These are phyloP conservation scores for Terebella lapidaria DNA, from an alignment of 2,888 invertebrate species.

Conservation along the genomic window DNA sequence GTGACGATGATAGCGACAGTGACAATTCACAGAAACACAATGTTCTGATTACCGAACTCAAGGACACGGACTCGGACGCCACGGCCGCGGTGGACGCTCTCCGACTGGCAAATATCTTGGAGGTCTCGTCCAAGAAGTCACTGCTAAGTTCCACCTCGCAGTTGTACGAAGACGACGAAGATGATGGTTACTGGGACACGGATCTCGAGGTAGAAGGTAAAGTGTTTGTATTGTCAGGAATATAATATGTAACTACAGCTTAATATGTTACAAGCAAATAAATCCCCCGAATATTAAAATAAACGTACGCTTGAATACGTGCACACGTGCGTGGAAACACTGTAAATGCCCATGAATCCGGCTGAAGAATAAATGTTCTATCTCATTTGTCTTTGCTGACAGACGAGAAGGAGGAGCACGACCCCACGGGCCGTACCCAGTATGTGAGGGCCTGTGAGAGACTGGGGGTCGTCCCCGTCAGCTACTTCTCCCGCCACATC, in stretches of 20 bases:
- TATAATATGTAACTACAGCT: background rate
- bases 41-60: background rate
- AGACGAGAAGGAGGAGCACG: conserved; percentile 23
- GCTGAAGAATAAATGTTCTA: too few species aligned
- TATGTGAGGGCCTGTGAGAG: conserved; percentile 43
- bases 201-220: conserved; percentile 21
- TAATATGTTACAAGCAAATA: background rate
- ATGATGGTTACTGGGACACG: conserved; percentile 19
- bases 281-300: too few species aligned
- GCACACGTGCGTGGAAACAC: too few species aligned
- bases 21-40: background rate
- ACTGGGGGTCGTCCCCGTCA: conserved; percentile 43
- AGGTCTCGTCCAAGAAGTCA: background rate
- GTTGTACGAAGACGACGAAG: background rate
- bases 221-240: background rate
- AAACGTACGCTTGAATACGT: background rate
- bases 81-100: background rate
- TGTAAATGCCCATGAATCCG: too few species aligned
- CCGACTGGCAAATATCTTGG: background rate
- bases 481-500: conserved; percentile 45
- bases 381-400: too few species aligned
- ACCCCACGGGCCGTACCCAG: conserved; percentile 30
- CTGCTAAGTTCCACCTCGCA: background rate
- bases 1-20: background rate
- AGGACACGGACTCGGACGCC: background rate